These are phyloP conservation scores for Pangasianodon gigas DNA, from an alignment of 2,113 vertebrate genomes.

Conservation along the genomic window DNA sequence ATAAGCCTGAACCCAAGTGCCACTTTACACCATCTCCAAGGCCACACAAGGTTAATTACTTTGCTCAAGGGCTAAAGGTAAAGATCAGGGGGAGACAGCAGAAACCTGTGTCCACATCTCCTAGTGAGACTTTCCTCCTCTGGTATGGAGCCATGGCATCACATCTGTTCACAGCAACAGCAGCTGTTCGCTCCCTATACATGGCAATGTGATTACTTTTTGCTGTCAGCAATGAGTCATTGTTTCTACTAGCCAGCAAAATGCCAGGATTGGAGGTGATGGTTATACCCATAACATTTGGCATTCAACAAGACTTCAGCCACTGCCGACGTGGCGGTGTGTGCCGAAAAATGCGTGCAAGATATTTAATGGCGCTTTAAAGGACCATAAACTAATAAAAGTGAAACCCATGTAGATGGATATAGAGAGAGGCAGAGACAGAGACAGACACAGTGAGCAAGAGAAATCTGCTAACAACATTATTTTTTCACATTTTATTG, in stretches of 20 bases:
- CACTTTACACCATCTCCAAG: not conserved
- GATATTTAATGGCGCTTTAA: not conserved
- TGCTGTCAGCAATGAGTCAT: slow-evolving; percentile 13
- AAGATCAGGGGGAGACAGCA: slow-evolving; percentile 17
- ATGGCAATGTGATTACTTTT: slow-evolving; percentile 13
- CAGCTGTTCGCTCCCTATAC: slow-evolving; percentile 15
- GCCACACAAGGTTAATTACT: slow-evolving; percentile 20
- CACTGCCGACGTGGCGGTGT: not conserved
- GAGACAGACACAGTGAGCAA: not conserved
- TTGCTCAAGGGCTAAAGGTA: slow-evolving; percentile 17
- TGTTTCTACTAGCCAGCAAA: slow-evolving; percentile 7
- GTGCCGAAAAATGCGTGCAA: not conserved
- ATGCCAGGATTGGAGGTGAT: not conserved
- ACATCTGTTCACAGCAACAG: slow-evolving; percentile 33
- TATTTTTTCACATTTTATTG: not conserved
- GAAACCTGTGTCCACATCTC: not conserved
- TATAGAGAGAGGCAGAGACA: too few species aligned
- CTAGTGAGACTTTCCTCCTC: not conserved
- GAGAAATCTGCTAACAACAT: not conserved
- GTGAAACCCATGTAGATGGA: not conserved
- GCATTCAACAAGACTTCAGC: not conserved
- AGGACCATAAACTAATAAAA: not conserved
- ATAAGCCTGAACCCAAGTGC: not conserved
- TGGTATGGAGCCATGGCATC: slow-evolving; percentile 1
- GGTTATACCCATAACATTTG: not conserved